These are phyloP conservation scores for Heliconius sara DNA, from an alignment of 2,888 invertebrate species.

Conservation along the genomic window DNA sequence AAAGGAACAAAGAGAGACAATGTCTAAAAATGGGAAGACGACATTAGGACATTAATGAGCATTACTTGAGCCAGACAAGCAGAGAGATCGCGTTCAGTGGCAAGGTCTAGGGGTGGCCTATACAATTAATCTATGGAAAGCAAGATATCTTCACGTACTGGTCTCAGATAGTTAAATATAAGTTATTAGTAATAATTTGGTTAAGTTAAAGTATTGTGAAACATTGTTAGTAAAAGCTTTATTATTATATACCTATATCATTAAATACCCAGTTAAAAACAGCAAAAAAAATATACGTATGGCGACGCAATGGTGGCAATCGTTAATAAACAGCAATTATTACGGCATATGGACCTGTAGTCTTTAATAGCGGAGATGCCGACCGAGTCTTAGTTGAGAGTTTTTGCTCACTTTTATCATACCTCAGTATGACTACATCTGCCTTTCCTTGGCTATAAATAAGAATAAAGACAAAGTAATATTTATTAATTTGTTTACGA, in stretches of 20 bases:
- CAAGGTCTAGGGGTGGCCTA: no score
- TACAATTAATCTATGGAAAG: no score
- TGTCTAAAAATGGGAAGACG: no score
- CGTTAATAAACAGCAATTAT: constrained; percentile 23
- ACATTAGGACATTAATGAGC: no score
- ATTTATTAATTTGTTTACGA: constrained; percentile 9
- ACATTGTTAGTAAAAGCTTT: no score
- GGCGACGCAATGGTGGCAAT: constrained; percentile 5
- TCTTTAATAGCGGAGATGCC: constrained; percentile 19
- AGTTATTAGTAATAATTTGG: no score
- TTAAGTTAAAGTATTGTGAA: no score
- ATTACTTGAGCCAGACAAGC: no score
- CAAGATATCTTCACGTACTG: no score
- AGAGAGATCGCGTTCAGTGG: no score
- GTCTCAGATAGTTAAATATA: no score
- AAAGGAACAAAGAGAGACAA: no score
- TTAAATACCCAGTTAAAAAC: background rate
- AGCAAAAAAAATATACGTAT: background rate
- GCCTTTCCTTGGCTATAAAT: background rate
- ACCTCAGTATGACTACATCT: background rate
- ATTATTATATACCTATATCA: background rate
- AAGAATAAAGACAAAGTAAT: background rate
- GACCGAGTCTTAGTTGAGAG: background rate
- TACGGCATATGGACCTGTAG: constrained; percentile 21
- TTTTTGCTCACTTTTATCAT: constrained; percentile 9